phyloP scores from a whole-genome alignment of 1,140 invertebrate species.

The Vollenhovia emeryi region DNA sequence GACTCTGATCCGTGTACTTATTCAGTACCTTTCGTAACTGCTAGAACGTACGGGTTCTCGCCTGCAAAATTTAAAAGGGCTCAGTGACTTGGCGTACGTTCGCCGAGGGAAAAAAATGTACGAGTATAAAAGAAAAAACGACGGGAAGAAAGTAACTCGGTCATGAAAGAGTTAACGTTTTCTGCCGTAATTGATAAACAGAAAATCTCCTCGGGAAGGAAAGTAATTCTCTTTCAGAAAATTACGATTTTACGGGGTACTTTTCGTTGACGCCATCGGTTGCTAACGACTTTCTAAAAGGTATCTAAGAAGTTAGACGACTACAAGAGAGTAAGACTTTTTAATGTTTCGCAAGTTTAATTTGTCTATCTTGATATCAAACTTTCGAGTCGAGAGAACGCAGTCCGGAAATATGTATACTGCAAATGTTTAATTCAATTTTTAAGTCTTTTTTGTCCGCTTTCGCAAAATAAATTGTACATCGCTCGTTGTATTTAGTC shows the following conservation, averaged over 20 bases:
- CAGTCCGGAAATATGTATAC: neutral
- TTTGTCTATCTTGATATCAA: neutral
- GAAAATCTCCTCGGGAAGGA: neutral
- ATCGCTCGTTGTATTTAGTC: neutral
- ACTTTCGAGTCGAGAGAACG: neutral
- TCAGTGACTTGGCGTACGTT: too few species aligned
- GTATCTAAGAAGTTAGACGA: neutral
- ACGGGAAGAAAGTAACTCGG: too few species aligned
- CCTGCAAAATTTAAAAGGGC: too few species aligned
- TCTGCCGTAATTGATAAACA: neutral
- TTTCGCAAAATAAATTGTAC: neutral
- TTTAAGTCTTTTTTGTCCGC: neutral
- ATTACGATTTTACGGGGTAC: neutral
- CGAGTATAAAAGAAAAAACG: too few species aligned
- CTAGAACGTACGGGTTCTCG: too few species aligned
- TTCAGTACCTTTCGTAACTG: too few species aligned
- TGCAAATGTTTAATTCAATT: neutral
- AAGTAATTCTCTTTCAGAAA: neutral
- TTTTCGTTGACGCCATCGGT: neutral
- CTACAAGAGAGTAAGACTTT: neutral
- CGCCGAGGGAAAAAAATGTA: too few species aligned
- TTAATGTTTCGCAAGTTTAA: conserved; percentile 2
- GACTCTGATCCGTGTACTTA: neutral
- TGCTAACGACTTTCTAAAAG: conserved; percentile 8
- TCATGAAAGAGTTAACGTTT: too few species aligned